Conservation (phyloP, 2,113 vertebrate genomes). For the Gorilla gorilla region DNA sequence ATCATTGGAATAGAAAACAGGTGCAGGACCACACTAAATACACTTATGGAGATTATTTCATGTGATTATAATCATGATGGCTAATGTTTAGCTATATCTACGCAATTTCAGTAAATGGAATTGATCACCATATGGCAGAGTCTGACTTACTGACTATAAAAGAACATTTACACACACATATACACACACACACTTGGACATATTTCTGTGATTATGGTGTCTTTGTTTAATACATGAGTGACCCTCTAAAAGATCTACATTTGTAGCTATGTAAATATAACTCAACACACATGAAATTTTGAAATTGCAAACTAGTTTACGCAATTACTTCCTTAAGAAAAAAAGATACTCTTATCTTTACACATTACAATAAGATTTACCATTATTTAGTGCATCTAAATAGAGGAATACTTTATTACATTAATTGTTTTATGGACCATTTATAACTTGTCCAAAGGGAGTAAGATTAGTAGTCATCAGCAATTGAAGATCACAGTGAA, state of each 20-base stretch:
- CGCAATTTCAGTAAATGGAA: constrained; percentile 52
- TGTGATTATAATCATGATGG: constrained; percentile 64
- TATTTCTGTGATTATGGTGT: constrained; percentile 19
- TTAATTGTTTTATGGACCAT: not conserved
- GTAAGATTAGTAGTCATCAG: not conserved
- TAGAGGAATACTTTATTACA: not conserved
- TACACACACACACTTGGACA: not conserved
- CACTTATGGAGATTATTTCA: constrained; percentile 59
- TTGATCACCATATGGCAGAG: constrained; percentile 61
- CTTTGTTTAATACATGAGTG: constrained; percentile 55
- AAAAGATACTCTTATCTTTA: constrained; percentile 27
- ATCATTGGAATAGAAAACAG: constrained; percentile 46
- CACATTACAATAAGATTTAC: constrained; percentile 25
- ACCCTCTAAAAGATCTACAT: constrained; percentile 30
- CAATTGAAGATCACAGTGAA: not conserved
- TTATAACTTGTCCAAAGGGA: not conserved
- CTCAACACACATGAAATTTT: constrained; percentile 29
- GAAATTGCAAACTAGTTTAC: constrained; percentile 39
- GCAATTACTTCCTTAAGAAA: constrained; percentile 26
- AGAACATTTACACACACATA: not conserved
- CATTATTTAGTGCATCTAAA: not conserved
- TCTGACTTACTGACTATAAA: constrained; percentile 34
- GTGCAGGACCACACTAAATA: constrained; percentile 38
- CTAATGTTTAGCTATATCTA: constrained; percentile 57
- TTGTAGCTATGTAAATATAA: constrained; percentile 47